phyloP scores from a whole-genome alignment of 2,888 invertebrate species.

The Sturmia bella region DNA sequence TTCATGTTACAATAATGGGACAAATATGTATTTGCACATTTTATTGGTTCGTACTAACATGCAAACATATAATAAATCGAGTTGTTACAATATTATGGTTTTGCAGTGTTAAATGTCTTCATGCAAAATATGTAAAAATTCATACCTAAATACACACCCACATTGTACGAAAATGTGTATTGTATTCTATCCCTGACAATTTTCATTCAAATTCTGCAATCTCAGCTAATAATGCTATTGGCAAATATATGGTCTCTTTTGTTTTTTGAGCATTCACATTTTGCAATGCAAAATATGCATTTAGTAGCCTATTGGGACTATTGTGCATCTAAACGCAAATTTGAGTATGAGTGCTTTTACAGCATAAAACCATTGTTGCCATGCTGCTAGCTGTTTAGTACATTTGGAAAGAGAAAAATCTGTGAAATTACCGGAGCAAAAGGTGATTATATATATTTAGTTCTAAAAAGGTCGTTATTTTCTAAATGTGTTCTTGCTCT shows the following conservation, averaged over 20 bases:
- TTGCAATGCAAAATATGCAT: conserved; percentile 19
- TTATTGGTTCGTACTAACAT: no score
- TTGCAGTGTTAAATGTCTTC: background rate
- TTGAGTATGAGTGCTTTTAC: background rate
- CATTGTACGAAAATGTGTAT: conserved; percentile 14
- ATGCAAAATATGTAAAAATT: background rate
- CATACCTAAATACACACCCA: background rate
- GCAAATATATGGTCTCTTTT: background rate
- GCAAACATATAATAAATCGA: no score
- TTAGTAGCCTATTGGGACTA: background rate
- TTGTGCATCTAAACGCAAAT: background rate
- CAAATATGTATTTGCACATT: no score
- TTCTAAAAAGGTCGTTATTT: no score
- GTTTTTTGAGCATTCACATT: background rate
- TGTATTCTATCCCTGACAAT: background rate
- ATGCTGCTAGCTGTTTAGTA: background rate
- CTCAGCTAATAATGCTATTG: conserved; percentile 64
- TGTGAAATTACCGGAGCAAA: no score
- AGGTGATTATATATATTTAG: no score
- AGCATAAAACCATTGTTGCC: background rate
- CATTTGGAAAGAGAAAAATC: background rate
- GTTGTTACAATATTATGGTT: no score
- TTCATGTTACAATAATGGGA: no score
- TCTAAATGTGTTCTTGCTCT: no score
- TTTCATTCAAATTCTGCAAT: conserved; percentile 41